Base-by-base conservation (phyloP, 2,888 invertebrate genomes). In the Phymatocera aterrima region DNA sequence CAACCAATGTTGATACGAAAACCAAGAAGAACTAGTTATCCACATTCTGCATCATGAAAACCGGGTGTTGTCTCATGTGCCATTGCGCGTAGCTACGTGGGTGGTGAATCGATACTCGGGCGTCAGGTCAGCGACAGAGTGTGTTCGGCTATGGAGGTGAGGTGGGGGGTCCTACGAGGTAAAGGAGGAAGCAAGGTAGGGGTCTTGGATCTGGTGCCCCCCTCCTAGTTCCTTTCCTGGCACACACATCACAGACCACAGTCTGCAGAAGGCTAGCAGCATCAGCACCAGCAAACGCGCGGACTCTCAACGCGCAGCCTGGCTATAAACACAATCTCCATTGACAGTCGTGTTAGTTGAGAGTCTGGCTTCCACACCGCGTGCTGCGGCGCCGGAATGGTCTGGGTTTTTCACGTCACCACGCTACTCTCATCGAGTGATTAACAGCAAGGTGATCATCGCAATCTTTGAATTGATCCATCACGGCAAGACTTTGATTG, bases 21-120 rank as follows among this genome's bases (percentile, higher is more conserved):
- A n/a, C n/a, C n/a, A n/a, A n/a, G n/a, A n/a, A n/a, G n/a, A n/a
- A n/a, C n/a, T n/a, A n/a, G n/a, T n/a, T n/a, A n/a, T n/a, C n/a
- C n/a, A n/a, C n/a, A n/a, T n/a, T n/a, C n/a, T 40, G 40, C 15
- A 57, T 28, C 28, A 28, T 57, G 8, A 64, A 21, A 37, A 21
- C 18, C 61, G 34, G 61, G 61, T 37, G 61, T 64, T 34, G 61
- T 64, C 37, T 34, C 34, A 12, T 64, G 61, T 37, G 34, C 61
- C 37, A 18, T 64, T 64, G 34, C 24, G 37, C 61, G 34, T 37
- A 64, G 61, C 61, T 64, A 64, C 61, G 37, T 24, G 68, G 46
- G n/a, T 34, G 18, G 21, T 72, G 72, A 43, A 72, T 72, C 72
- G 72, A 72, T 72, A 72, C 72, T 72, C 51, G 34, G 72, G 28